A percentile compares a stretch with the other conserved stretches of the same genome.
phyloP scores from a whole-genome alignment of 2,113 vertebrate genomes.

The Sminthopsis crassicaudata region DNA sequence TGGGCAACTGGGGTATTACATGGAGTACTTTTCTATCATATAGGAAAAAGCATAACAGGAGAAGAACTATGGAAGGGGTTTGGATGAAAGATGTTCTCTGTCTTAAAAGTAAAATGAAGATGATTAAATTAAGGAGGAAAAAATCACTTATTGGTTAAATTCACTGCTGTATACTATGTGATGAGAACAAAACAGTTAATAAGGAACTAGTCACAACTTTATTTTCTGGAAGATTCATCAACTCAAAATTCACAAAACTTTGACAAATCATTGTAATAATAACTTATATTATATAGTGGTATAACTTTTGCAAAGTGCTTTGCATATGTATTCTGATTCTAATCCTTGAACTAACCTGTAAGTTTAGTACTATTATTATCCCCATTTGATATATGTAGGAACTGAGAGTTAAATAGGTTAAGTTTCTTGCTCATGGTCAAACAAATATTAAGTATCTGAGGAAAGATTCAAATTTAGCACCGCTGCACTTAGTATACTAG shows the following conservation, averaged over 20 bases:
- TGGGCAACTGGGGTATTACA: conserved; percentile 22
- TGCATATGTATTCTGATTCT: background rate
- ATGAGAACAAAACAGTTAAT: background rate
- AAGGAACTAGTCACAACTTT: background rate
- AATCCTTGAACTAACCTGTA: background rate
- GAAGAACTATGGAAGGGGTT: background rate
- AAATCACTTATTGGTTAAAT: background rate
- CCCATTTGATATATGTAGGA: background rate
- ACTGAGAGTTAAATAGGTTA: background rate
- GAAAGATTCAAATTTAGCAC: background rate
- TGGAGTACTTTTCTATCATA: background rate
- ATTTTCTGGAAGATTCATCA: background rate
- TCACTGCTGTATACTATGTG: background rate
- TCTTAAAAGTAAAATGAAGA: background rate
- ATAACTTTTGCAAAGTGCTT: background rate
- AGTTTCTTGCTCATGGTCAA: background rate
- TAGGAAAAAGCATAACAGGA: background rate
- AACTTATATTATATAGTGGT: background rate
- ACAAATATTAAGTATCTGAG: background rate
- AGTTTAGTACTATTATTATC: background rate
- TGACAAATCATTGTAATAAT: background rate
- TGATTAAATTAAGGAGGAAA: background rate
- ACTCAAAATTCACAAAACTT: background rate
- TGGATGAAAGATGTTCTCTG: background rate
- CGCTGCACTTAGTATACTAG: background rate